A percentile compares a stretch with the other conserved stretches of the same genome.
Evolutionary conservation across 2,797 vertebrate genomes (phyloP).

Genomic region (Falco columbarius): DNA sequence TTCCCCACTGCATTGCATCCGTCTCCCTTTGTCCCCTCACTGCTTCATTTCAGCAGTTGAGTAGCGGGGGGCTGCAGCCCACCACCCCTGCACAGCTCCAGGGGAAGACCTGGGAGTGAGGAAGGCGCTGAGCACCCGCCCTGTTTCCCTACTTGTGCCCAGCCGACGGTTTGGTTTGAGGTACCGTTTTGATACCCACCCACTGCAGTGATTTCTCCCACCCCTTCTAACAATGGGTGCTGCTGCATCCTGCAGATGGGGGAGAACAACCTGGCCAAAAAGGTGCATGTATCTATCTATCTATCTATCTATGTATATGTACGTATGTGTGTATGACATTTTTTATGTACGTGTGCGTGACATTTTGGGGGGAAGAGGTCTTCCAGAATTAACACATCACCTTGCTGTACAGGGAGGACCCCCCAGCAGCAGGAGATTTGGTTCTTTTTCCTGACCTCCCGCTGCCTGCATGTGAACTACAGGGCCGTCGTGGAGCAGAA

Average conservation of each 20-base stretch:
- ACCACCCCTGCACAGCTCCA: accelerated
- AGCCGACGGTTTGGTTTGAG: neutral
- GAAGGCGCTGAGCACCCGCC: neutral
- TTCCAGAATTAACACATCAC: neutral
- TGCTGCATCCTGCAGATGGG: neutral
- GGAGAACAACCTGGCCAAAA: neutral
- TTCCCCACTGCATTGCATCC: accelerated
- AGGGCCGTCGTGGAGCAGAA: accelerated
- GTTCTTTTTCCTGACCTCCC: accelerated
- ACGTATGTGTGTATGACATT: neutral
- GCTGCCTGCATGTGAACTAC: accelerated
- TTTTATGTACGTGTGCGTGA: neutral
- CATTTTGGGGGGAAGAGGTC: neutral
- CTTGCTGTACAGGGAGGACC: accelerated
- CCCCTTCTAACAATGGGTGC: neutral
- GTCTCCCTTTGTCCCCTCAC: accelerated
- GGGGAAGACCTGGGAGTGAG: neutral
- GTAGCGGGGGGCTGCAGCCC: neutral
- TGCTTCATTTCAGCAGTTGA: accelerated
- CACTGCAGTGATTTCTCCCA: neutral
- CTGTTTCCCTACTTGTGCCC: accelerated
- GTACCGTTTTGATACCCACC: too few species aligned
- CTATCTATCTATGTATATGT: neutral
- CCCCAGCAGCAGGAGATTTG: neutral
- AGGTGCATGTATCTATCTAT: accelerated